phyloP scores from a whole-genome alignment of 2,888 invertebrate species.

The Synanthedon vespiformis region DNA sequence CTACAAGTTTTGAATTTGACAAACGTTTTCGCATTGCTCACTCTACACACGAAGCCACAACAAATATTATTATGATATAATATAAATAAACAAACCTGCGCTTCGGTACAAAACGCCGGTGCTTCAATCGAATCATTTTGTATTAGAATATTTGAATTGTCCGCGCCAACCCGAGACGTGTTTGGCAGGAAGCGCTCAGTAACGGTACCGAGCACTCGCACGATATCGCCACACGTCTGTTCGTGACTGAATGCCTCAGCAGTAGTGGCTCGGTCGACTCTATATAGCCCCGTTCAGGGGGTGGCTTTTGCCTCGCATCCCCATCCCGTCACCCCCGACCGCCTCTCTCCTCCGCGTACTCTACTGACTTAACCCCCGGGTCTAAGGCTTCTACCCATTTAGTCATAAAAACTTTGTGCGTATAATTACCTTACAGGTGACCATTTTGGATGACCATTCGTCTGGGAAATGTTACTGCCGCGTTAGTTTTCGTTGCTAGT shows the following conservation, averaged over 20 bases:
- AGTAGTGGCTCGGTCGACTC: constrained; percentile 2
- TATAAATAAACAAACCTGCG: constrained; percentile 24
- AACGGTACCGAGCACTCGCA: constrained; percentile 9
- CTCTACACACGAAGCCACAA: background rate
- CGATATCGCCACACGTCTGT: constrained; percentile 16
- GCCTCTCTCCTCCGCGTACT: constrained; percentile 4
- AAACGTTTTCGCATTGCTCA: too few relatives aligned
- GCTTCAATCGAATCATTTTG: constrained; percentile 25
- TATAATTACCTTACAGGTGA: background rate
- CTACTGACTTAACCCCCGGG: background rate
- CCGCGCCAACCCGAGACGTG: constrained; percentile 42
- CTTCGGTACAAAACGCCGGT: constrained; percentile 7
- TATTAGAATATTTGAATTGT: constrained; percentile 21
- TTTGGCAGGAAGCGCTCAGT: constrained; percentile 29
- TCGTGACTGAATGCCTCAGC: constrained; percentile 23
- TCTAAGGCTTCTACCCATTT: constrained; percentile 7
- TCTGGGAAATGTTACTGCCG: too few relatives aligned
- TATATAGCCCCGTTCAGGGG: constrained; percentile 10
- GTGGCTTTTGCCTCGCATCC: constrained; percentile 17
- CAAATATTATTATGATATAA: background rate
- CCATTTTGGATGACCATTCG: too few relatives aligned
- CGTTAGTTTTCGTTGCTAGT: too few relatives aligned
- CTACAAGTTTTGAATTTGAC: background rate
- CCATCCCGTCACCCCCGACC: constrained; percentile 3
- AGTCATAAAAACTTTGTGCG: constrained; percentile 1